Percentiles rank a stretch among this genome's conserved stretches.
phyloP scores from a whole-genome alignment of 2,888 invertebrate species.

The Mechanitis messenoides region DNA sequence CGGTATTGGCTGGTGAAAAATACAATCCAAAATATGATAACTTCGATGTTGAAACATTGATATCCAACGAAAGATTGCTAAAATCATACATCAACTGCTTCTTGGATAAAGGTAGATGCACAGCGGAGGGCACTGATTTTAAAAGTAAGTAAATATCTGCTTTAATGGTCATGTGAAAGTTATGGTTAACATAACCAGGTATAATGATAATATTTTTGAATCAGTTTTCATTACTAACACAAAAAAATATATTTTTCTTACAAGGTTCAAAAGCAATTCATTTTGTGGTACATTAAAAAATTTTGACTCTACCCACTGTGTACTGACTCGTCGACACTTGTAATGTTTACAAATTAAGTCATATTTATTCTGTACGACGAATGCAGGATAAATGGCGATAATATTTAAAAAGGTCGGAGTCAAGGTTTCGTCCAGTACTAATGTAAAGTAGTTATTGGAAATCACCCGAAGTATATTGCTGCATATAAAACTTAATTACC shows the following conservation, averaged over 20 bases:
- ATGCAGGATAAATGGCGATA: constrained; percentile 36
- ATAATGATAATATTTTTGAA: too few relatives aligned
- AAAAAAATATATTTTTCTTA: too few relatives aligned
- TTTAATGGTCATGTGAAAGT: too few relatives aligned
- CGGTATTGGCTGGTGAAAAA: constrained; percentile 60
- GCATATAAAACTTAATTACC: constrained; percentile 9
- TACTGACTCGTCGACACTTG: constrained; percentile 16
- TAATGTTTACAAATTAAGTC: constrained; percentile 24
- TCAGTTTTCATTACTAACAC: too few relatives aligned
- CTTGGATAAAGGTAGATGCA: constrained; percentile 81
- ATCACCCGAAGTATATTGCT: constrained; percentile 5
- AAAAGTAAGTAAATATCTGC: constrained; percentile 74
- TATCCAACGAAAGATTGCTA: constrained; percentile 81
- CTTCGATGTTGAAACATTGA: constrained; percentile 82
- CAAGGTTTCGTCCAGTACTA: constrained; percentile 18
- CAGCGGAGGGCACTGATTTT: constrained; percentile 82
- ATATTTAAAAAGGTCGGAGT: constrained; percentile 29
- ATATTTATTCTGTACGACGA: constrained; percentile 32
- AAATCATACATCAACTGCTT: constrained; percentile 84
- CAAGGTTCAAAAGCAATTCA: too few relatives aligned
- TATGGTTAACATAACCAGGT: too few relatives aligned
- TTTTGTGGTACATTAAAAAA: too few relatives aligned
- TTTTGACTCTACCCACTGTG: constrained; percentile 10
- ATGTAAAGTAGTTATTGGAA: constrained; percentile 27
- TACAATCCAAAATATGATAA: constrained; percentile 85